These are phyloP conservation scores for Nesogale talazaci DNA, from an alignment of 2,113 vertebrate species.

Conservation along the genomic window DNA sequence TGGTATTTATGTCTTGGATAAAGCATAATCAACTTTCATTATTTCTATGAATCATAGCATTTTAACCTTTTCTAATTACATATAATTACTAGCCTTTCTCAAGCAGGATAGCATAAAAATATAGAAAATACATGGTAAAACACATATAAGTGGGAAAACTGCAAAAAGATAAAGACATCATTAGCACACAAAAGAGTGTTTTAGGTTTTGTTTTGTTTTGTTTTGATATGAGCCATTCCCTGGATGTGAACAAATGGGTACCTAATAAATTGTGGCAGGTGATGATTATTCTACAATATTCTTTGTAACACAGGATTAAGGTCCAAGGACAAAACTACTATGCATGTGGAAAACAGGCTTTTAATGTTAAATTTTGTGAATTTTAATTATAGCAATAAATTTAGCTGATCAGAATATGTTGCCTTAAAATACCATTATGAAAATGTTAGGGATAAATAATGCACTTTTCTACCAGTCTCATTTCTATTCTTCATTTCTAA, in stretches of 20 bases:
- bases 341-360: slow-evolving; percentile 4
- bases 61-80: slow-evolving; percentile 83
- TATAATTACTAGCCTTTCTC: slow-evolving; percentile 76
- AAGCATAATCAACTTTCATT: slow-evolving; percentile 80
- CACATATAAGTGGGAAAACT: not conserved
- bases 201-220: slow-evolving; percentile 7
- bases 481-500: slow-evolving; percentile 19
- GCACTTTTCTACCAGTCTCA: not conserved
- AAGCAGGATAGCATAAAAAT: slow-evolving; percentile 47
- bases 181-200: not conserved
- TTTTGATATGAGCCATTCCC: slow-evolving; percentile 18
- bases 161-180: slow-evolving; percentile 23
- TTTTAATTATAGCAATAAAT: slow-evolving; percentile 71
- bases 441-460: slow-evolving; percentile 11
- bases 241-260: not conserved
- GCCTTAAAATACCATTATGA: slow-evolving; percentile 32
- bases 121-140: slow-evolving; percentile 49
- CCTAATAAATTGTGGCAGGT: not conserved
- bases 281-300: slow-evolving; percentile 49
- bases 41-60: slow-evolving; percentile 76
- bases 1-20: slow-evolving; percentile 69
- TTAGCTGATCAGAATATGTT: slow-evolving; percentile 64
- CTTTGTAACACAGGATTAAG: slow-evolving; percentile 44
- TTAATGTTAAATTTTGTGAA: slow-evolving; percentile 54
- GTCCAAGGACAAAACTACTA: slow-evolving; percentile 53